Evolutionary conservation across 2,113 vertebrate species (phyloP).

Genomic region (Apodemus speciosus): DNA sequence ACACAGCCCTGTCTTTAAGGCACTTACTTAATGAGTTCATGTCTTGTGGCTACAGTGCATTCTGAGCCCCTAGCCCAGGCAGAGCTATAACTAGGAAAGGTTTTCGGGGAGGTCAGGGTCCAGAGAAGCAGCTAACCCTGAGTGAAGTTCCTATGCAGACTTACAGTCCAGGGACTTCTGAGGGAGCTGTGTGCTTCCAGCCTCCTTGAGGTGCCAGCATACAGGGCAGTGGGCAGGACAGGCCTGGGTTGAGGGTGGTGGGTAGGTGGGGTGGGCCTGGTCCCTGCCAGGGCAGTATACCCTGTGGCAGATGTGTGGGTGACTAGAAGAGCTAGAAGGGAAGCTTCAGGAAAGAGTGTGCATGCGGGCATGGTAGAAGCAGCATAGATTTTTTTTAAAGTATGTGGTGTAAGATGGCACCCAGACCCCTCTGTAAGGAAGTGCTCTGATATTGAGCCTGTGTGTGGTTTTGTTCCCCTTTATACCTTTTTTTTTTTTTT

Average conservation of each 20-base stretch:
- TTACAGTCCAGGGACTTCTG: background rate
- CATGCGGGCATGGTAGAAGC: background rate
- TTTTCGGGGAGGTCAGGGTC: background rate
- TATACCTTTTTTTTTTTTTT: conserved; percentile 22
- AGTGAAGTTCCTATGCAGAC: background rate
- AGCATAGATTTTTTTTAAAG: background rate
- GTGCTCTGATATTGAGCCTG: background rate
- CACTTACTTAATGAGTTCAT: background rate
- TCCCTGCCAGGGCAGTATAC: background rate
- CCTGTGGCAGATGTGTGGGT: background rate
- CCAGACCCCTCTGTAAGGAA: background rate
- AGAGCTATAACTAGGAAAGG: background rate
- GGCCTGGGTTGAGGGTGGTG: background rate
- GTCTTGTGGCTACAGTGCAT: background rate
- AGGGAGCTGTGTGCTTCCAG: background rate
- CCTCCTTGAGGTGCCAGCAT: background rate
- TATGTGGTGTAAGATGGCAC: background rate
- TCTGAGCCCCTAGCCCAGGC: background rate
- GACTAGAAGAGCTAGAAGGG: background rate
- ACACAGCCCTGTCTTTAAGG: background rate
- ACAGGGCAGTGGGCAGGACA: background rate
- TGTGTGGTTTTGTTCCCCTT: background rate
- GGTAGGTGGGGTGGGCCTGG: background rate
- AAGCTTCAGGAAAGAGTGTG: background rate
- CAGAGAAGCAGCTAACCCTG: background rate